Base-by-base conservation (phyloP, 2,113 vertebrate species). In the Paralichthys olivaceus region DNA sequence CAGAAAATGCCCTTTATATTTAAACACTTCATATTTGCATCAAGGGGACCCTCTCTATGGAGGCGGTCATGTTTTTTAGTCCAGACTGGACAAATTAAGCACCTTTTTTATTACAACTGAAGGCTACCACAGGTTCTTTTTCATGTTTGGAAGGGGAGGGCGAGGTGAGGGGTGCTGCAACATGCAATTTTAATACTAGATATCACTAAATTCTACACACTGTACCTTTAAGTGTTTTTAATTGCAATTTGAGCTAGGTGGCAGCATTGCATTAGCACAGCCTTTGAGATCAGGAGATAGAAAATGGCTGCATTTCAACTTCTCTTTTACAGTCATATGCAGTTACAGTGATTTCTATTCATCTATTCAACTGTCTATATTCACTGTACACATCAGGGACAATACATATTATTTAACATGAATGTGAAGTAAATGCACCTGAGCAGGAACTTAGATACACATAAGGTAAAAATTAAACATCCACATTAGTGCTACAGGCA, bases 201-300 rank as follows among this genome's bases (percentile, higher is more conserved):
- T n/a, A n/a, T n/a, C n/a, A n/a, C n/a, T n/a, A n/a, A n/a, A n/a
- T n/a, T n/a, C n/a, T n/a, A n/a, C n/a, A n/a, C n/a, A n/a, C n/a
- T n/a, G n/a, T n/a, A n/a, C n/a, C n/a, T n/a, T n/a, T n/a, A 20
- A 1, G 53, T 65, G 40, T 59, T 80, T 45, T 80, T 34, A 51
- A 37, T 0, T 58, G 14, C 17, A 67, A 49, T 32, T 17, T 17
- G 76, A 64, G 54, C 67, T 81, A 89, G 85, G 71, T 76, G 86
- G 86, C 85, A 90, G 82, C 55, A 80, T 77, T 77, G 75, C 40
- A 68, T 65, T 43, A 62, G 11, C 12, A 37, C 14, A 20, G 17
- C 19, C 23, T 43, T 8, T 2, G 53, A 76, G 26, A 3, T 28
- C 34, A 57, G n/a, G 28, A 54, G 20, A 43, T 11, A 58, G 63